Percentiles rank a stretch among this genome's conserved stretches.
phyloP scores from a whole-genome alignment of 2,888 invertebrate genomes.

The Nymphalis c-album region DNA sequence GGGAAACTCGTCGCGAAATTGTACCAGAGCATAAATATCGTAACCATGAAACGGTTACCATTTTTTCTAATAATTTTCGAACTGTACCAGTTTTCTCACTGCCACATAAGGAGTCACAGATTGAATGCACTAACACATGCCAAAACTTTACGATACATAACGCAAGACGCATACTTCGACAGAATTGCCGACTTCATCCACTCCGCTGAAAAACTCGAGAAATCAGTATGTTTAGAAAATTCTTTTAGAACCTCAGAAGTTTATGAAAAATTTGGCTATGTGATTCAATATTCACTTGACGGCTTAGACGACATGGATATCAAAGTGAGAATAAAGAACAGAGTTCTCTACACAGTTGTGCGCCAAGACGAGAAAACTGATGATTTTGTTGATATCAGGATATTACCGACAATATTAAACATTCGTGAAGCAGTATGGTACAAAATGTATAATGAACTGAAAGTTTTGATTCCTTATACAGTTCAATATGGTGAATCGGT shows the following conservation, averaged over 20 bases:
- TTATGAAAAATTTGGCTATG: conserved; percentile 17
- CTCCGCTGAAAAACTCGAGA: conserved; percentile 31
- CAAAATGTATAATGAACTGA: conserved; percentile 11
- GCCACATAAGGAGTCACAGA: neutral
- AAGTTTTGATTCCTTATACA: conserved; percentile 16
- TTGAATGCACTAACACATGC: neutral
- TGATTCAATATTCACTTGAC: conserved; percentile 11
- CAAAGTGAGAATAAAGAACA: conserved; percentile 19
- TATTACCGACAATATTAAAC: conserved; percentile 19
- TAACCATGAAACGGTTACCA: neutral
- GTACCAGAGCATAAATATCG: neutral
- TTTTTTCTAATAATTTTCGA: neutral
- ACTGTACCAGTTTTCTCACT: neutral
- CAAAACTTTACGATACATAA: neutral
- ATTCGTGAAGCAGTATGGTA: conserved; percentile 17
- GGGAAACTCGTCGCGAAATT: neutral
- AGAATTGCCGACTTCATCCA: conserved; percentile 28
- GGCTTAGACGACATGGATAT: conserved; percentile 16
- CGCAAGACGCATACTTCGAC: conserved; percentile 14
- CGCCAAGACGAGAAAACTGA: conserved; percentile 7
- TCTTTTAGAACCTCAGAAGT: conserved; percentile 9
- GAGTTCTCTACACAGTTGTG: conserved; percentile 21
- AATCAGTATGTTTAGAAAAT: conserved; percentile 18
- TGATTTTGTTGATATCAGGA: conserved; percentile 21
- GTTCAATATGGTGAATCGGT: conserved; percentile 5